Percentiles rank a stretch among this genome's conserved stretches.
phyloP scores from a whole-genome alignment of 2,113 vertebrate species.

The Crypturellus undulatus region DNA sequence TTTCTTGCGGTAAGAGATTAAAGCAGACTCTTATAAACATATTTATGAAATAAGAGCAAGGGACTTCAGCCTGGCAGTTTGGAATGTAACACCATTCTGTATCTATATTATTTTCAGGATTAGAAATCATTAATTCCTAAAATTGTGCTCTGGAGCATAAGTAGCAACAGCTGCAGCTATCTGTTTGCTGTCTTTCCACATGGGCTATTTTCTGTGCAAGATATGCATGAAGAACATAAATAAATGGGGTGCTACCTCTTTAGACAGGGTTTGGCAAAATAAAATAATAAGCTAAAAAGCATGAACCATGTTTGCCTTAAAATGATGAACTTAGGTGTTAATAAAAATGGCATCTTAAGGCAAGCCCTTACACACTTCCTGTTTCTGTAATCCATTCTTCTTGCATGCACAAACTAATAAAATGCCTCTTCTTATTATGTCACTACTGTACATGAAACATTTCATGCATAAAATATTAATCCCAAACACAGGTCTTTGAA shows the following conservation, averaged over 20 bases:
- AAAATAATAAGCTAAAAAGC: constrained; percentile 37
- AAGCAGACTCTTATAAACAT: constrained; percentile 41
- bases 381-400: constrained; percentile 42
- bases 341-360: constrained; percentile 65
- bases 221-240: constrained; percentile 49
- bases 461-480: constrained; percentile 74
- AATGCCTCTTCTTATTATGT: constrained; percentile 77
- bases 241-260: constrained; percentile 3
- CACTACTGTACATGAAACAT: constrained; percentile 68
- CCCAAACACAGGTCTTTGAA: constrained; percentile 41
- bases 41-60: constrained; percentile 66
- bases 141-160: constrained; percentile 78
- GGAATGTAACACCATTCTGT: constrained; percentile 31
- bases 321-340: constrained; percentile 34
- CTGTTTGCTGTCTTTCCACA: constrained; percentile 72
- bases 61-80: constrained; percentile 38
- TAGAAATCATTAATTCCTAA: constrained; percentile 74
- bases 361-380: constrained; percentile 31
- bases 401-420: constrained; percentile 42
- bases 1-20: constrained; percentile 21
- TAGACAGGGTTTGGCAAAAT: neutral
- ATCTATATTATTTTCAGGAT: constrained; percentile 74
- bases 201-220: constrained; percentile 64
- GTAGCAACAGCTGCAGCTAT: constrained; percentile 73
- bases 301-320: constrained; percentile 24